Evolutionary conservation across 2,888 invertebrate genomes (phyloP), one percentile per base, ranked within the genome.

Genomic region (Smittia aterrima): DNA sequence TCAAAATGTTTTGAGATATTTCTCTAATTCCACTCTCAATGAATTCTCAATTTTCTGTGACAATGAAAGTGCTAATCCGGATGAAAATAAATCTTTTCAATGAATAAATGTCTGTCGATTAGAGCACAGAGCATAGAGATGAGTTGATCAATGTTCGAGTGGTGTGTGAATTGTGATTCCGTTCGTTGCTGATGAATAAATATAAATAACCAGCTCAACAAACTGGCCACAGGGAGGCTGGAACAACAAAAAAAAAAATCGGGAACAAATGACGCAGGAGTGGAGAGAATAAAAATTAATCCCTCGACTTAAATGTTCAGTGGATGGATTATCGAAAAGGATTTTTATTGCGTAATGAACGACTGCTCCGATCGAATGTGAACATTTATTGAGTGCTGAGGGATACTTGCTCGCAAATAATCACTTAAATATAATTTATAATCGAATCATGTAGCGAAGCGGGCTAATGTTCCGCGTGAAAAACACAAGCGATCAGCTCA

Each of bases 61-160:
- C 47, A 47, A 47, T 47, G 47, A 47, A 32, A 47, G 47, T 47
- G 47, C 11, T 47, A 47, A 47, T 47, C 47, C 47, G 47, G 47
- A 47, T 47, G 16, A 47, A 47, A 47, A 47, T 47, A n/a, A n/a
- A 47, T 47, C 47, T 13, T 32, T 11, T 11, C n/a, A n/a, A n/a
- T n/a, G n/a, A n/a, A n/a, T n/a, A n/a, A n/a, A n/a, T 6, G 47
- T 16, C 47, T 2, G 47, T 13, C 47, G 47, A 47, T 47, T 47
- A n/a, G 47, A 47, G 11, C 11, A 13, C 47, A 11, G 11, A 47
- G n/a, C 11, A 11, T 13, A 47, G 16, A 32, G 16, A 47, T n/a
- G 16, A 47, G 16, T 47, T 47, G 47, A 47, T 47, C n/a, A n/a
- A 47, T 47, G 47, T n/a, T 47, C 47, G 11, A 47, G 47, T 47